Evolutionary conservation across 2,797 vertebrate genomes (phyloP).

Genomic region (Chelon auratus): DNA sequence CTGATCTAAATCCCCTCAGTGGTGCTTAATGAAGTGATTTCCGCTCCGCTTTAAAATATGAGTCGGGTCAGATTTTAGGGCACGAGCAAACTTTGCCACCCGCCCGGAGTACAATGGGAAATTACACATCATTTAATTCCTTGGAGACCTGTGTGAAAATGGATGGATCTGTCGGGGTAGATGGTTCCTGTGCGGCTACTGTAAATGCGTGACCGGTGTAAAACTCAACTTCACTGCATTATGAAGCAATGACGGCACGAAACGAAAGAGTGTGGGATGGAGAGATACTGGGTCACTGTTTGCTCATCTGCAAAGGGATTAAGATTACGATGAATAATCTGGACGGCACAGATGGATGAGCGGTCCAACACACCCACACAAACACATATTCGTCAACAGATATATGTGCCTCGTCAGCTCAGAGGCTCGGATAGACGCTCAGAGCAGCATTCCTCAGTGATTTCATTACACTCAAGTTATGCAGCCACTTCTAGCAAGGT

Average conservation of each 20-base stretch:
- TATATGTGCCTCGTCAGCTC: conserved; percentile 5
- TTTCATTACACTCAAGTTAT: neutral
- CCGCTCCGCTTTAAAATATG: no score
- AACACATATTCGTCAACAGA: conserved; percentile 13
- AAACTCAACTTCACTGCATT: neutral
- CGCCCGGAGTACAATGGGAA: neutral
- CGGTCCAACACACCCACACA: conserved; percentile 15
- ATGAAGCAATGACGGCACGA: neutral
- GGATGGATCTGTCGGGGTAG: neutral
- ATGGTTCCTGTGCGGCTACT: neutral
- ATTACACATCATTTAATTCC: conserved; percentile 19
- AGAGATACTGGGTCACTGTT: conserved; percentile 56
- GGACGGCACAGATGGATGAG: conserved; percentile 63
- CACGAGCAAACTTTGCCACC: no score
- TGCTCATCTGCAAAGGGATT: conserved; percentile 60
- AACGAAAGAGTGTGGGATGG: neutral
- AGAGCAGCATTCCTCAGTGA: neutral
- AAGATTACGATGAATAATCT: conserved; percentile 71
- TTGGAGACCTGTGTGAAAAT: conserved; percentile 3
- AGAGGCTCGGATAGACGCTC: conserved; percentile 5
- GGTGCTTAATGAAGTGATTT: no score
- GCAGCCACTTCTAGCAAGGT: neutral
- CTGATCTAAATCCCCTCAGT: neutral
- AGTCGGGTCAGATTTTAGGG: no score
- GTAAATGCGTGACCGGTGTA: neutral